A percentile compares a stretch with the other conserved stretches of the same genome.
These are phyloP conservation scores for Sander vitreus DNA, from an alignment of 2,113 vertebrate species.

Conservation along the genomic window DNA sequence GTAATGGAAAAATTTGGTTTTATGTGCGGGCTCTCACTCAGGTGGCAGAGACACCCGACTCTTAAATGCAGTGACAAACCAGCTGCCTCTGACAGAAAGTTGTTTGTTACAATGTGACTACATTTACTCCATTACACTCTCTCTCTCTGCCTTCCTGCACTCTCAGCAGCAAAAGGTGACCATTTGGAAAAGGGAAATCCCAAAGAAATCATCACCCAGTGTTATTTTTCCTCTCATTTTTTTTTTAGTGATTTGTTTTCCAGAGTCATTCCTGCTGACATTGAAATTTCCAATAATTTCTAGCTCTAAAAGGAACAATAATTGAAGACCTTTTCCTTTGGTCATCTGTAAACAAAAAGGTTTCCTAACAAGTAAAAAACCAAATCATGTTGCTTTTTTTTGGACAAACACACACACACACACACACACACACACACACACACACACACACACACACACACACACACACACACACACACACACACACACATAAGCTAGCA, in stretches of 20 bases:
- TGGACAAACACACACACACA: background rate
- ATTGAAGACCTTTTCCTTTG: conserved; percentile 45
- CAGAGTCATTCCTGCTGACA: conserved; percentile 54
- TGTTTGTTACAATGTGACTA: background rate
- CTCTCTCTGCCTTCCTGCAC: background rate
- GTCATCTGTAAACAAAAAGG: conserved; percentile 20
- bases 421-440: no score
- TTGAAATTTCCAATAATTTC: conserved; percentile 41
- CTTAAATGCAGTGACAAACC: conserved; percentile 45
- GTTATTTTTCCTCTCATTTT: conserved; percentile 22
- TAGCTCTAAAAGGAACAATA: conserved; percentile 15
- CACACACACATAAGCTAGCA: no score
- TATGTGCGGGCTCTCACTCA: conserved; percentile 48
- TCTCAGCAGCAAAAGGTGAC: conserved; percentile 30
- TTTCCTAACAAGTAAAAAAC: background rate
- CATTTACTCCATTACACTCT: conserved; percentile 11
- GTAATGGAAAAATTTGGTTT: conserved; percentile 39
- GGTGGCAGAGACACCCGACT: conserved; percentile 67
- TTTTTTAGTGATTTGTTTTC: conserved; percentile 56
- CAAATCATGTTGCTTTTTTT: background rate
- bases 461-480: no score
- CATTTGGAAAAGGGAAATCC: conserved; percentile 55
- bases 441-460: no score
- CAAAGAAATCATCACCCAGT: conserved; percentile 9
- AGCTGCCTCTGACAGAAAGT: conserved; percentile 75